Percentiles rank a stretch among this genome's conserved stretches.
phyloP scores from a whole-genome alignment of 2,113 vertebrate genomes.

The Myotis lucifugus region DNA sequence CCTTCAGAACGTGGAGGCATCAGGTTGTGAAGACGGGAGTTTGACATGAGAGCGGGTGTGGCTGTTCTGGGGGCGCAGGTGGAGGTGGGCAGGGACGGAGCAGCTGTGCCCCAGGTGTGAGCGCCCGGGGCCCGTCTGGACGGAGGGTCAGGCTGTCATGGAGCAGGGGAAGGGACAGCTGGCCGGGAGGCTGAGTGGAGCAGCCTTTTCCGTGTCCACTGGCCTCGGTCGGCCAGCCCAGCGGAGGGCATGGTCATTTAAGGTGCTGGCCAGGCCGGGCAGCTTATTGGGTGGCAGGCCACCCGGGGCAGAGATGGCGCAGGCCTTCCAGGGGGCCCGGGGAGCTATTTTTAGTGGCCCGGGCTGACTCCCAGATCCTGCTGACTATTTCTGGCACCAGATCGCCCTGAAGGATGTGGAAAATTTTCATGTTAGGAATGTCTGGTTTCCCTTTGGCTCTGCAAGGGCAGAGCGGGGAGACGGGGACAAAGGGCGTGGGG shows the following conservation, averaged over 20 bases:
- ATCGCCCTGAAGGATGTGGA: slow-evolving; percentile 80
- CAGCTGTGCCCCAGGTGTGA: background rate
- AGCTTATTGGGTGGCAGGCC: slow-evolving; percentile 32
- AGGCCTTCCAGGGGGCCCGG: slow-evolving; percentile 65
- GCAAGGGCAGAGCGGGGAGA: slow-evolving; percentile 60
- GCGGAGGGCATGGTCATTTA: slow-evolving; percentile 47
- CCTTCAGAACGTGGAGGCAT: background rate
- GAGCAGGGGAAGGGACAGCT: background rate
- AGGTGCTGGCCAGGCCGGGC: slow-evolving; percentile 35
- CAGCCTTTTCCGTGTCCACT: background rate
- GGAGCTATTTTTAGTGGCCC: slow-evolving; percentile 84
- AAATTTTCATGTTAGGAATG: slow-evolving; percentile 76
- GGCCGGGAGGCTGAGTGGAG: background rate
- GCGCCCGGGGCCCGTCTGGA: fast-evolving
- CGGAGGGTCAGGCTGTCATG: background rate
- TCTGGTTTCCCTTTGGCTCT: slow-evolving; percentile 62
- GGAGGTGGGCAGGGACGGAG: background rate
- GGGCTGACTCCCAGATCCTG: slow-evolving; percentile 83
- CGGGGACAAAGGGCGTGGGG: slow-evolving; percentile 27
- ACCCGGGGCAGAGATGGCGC: slow-evolving; percentile 61
- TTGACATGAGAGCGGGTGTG: background rate
- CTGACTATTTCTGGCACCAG: slow-evolving; percentile 81
- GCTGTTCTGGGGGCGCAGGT: background rate
- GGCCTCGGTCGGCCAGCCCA: background rate
- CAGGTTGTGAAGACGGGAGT: fast-evolving